Evolutionary conservation across 2,797 vertebrate genomes (phyloP).

Genomic region (Loriculus beryllinus): DNA sequence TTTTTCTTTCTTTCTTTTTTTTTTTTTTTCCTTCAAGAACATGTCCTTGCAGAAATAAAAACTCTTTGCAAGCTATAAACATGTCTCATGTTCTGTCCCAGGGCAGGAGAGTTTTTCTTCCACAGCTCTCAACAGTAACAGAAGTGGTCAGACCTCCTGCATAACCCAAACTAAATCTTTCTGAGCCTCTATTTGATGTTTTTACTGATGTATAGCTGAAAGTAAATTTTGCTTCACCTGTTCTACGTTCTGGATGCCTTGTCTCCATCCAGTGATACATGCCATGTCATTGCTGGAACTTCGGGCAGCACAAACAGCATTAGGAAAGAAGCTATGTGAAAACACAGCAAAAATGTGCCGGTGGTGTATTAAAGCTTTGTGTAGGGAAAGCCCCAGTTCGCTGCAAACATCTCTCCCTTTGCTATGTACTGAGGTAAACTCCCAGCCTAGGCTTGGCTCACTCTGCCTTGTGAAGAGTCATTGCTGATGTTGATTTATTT

Average conservation of each 20-base stretch:
- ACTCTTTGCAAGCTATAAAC: neutral
- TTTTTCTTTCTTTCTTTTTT: neutral
- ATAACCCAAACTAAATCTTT: neutral
- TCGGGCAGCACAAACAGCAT: neutral
- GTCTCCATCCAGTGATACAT: neutral
- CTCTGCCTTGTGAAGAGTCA: conserved; percentile 31
- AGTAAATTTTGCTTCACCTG: neutral
- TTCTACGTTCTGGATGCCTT: neutral
- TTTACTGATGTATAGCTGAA: neutral
- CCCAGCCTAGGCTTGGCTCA: conserved; percentile 37
- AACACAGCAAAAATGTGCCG: neutral
- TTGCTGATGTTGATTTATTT: conserved; percentile 63
- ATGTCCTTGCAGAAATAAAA: neutral
- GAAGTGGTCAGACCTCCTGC: neutral
- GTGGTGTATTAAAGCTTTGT: neutral
- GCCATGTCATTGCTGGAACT: neutral
- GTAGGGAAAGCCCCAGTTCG: neutral
- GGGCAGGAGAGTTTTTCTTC: neutral
- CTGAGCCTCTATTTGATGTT: neutral
- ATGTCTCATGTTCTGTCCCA: neutral
- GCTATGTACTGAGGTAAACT: conserved; percentile 31
- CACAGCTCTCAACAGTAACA: neutral
- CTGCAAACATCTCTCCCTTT: conserved; percentile 1
- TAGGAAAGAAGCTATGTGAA: neutral
- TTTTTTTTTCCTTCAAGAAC: neutral